Base-by-base conservation (phyloP, 2,113 vertebrate species). In the Cryptotis parvus region DNA sequence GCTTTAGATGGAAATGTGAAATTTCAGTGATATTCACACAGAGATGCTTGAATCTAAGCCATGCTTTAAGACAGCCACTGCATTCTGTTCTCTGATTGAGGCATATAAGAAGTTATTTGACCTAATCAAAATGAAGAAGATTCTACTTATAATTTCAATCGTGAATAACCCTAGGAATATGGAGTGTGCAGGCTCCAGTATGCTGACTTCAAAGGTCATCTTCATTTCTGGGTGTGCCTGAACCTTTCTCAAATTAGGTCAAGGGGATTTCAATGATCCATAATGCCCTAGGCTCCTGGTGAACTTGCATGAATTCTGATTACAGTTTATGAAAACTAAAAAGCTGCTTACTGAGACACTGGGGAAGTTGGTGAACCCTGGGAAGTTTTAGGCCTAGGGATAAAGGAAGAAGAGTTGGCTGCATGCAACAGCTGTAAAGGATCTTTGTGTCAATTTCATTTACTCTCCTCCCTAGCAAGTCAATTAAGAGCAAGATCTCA, bases 401-500 rank as follows among this genome's bases (percentile, higher is more conserved):
- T 77, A 87, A 78, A 41, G 33, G 52, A 92, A 69, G 88, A 91
- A 91, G 68, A 33, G 31, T 0, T 72, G 69, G 33, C 33, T 68
- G 37, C 0, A 5, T 5, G 43, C 66, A 89, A 80, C 65, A 90
- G 35, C 66, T 68, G n/a, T 24, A 65, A 90, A 63, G 39, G 41
- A 73, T 66, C 70, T 79, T 84, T 35, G 61, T 10, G 27, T 52
- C 35, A 31, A 20, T 49, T 87, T 27, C 61, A 55, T 72, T 61
- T 89, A 49, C 35, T 89, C 83, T 92, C 80, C 39, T 74, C 58
- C 35, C 12, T 41, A 61, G 66, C 83, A 45, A 74, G 65, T 39
- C 81, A 78, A 94, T 93, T 80, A 84, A 81, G 87, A 95, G 86
- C 86, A 95, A 18, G 15, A 84, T 92, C n/a, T 72, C 22, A 37